Evolutionary conservation across 2,113 vertebrate species (phyloP), one percentile per base, ranked within the genome.

Genomic region (Verasper variegatus): DNA sequence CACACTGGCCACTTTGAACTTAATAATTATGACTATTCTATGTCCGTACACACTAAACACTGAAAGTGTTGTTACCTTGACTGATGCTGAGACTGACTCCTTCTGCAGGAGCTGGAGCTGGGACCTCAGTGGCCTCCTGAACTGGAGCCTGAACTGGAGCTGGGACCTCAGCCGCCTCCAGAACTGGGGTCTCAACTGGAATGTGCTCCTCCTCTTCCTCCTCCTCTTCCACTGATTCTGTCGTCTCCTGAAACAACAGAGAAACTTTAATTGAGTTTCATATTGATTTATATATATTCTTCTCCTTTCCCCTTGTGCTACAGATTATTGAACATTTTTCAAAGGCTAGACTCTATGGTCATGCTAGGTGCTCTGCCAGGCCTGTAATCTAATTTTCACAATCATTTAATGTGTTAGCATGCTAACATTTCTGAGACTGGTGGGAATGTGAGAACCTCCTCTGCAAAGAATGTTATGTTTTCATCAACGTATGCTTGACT

Each of bases 11-110:
- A 20, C 6, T 52, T 52, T 52, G 2, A n/a, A 17, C 4, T 31
- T 5, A 14, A 52, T 52, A 52, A 52, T n/a, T 17, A 17, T 5
- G 20, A 8, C 51, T 26, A 57, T 13, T 26, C 8, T 24, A 26
- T 57, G 4, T 57, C 27, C 17, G 18, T 14, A 31, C 15, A 59
- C 26, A 35, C 23, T 18, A 40, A 31, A 18, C 2, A 0, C 1
- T 64, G 17, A 17, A 0, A 7, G 10, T 15, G 2, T 12, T 12
- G 18, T 91, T 94, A 97, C 97, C 97, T 92, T 94, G 95, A 82
- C 92, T 96, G 83, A 96, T 87, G 58, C 94, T 95, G 69, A 97
- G 95, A 54, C 92, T 95, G 87, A 97, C 94, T 0, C 91, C 94
- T 35, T 75, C 95, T 70, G 90, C 56, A 18, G 79, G 76, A 8